Percentiles rank a stretch among this genome's conserved stretches.
Evolutionary conservation across 2,888 invertebrate species (phyloP).

Genomic region (Latheticus oryzae): DNA sequence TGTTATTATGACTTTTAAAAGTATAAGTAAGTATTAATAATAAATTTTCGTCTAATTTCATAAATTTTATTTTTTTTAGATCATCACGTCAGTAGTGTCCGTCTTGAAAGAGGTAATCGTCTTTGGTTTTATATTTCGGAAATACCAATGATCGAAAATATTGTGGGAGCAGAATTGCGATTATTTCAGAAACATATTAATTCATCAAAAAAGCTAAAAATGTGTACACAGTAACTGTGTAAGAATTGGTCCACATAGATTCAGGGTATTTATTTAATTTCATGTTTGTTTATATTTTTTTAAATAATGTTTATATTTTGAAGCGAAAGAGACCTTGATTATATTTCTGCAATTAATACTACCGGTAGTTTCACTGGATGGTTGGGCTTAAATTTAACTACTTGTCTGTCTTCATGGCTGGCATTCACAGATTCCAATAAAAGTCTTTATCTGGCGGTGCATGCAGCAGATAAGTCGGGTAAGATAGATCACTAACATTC

Average conservation of each 20-base stretch:
- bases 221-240: slow-evolving; percentile 75
- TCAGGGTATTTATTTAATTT: too few relatives aligned
- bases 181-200: slow-evolving; percentile 78
- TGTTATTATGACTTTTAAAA: slow-evolving; percentile 94
- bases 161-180: slow-evolving; percentile 88
- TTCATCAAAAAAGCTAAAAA: slow-evolving; percentile 61
- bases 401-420: slow-evolving; percentile 83
- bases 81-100: slow-evolving; percentile 79
- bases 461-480: slow-evolving; percentile 78
- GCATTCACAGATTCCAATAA: slow-evolving; percentile 81
- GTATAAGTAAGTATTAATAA: slow-evolving; percentile 81
- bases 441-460: slow-evolving; percentile 86
- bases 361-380: slow-evolving; percentile 84
- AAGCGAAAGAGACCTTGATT: slow-evolving; percentile 79
- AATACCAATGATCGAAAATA: slow-evolving; percentile 83
- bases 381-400: slow-evolving; percentile 87
- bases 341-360: slow-evolving; percentile 80
- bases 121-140: slow-evolving; percentile 94
- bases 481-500: too few relatives aligned
- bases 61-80: slow-evolving; percentile 67
- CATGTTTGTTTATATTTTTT: background rate
- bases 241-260: slow-evolving; percentile 76
- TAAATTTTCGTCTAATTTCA: too few relatives aligned
- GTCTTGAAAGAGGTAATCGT: slow-evolving; percentile 87
- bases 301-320: too few relatives aligned